A percentile compares a stretch with the other conserved stretches of the same genome.
phyloP scores from a whole-genome alignment of 2,888 invertebrate genomes.

The Lymantria monacha region DNA sequence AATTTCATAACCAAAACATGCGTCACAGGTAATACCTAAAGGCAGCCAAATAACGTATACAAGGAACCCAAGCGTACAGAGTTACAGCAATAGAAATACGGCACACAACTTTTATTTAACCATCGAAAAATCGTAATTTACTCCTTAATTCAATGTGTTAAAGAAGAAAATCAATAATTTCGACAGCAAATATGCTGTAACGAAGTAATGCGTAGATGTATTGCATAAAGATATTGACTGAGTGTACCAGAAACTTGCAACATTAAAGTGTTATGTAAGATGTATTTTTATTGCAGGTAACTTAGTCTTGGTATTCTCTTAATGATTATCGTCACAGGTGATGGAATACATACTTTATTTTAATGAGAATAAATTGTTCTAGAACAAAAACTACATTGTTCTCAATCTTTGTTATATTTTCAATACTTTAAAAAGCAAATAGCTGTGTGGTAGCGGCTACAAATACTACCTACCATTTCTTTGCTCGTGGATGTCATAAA shows the following conservation, averaged over 20 bases:
- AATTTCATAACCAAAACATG: slow-evolving; percentile 21
- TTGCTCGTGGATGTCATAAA: too few relatives aligned
- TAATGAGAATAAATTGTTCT: not conserved
- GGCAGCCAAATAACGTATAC: slow-evolving; percentile 20
- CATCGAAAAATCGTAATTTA: too few relatives aligned
- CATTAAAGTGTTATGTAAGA: slow-evolving; percentile 6
- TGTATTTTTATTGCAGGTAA: slow-evolving; percentile 1
- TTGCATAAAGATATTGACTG: slow-evolving; percentile 29
- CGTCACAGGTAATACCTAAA: slow-evolving; percentile 23
- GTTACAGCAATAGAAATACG: slow-evolving; percentile 11
- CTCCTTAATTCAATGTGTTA: not conserved
- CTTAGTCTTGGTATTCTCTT: not conserved
- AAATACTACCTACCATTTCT: too few relatives aligned
- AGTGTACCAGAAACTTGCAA: slow-evolving; percentile 11
- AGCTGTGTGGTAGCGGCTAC: too few relatives aligned
- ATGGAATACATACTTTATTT: not conserved
- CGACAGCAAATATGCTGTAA: not conserved
- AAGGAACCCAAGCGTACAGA: slow-evolving; percentile 16
- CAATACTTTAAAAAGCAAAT: too few relatives aligned
- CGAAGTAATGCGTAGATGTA: not conserved
- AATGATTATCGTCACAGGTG: slow-evolving; percentile 2
- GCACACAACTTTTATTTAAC: not conserved
- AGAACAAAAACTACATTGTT: not conserved
- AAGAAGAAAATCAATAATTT: not conserved
- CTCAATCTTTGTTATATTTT: not conserved